Evolutionary conservation across 2,888 invertebrate genomes (phyloP).

Genomic region (Galerucella nymphaeae): DNA sequence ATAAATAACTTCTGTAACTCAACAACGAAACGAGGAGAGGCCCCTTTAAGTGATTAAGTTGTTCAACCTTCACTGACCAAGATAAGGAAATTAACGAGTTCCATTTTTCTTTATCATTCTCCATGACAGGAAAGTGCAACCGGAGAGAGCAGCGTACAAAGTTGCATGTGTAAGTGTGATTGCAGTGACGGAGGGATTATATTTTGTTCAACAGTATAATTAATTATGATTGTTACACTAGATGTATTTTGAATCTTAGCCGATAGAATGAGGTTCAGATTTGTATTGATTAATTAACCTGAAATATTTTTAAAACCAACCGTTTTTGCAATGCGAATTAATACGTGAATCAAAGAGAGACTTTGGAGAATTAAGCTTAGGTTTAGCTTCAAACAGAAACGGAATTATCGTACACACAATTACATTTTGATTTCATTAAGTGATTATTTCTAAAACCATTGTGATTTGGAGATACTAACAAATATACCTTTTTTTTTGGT

Average conservation of each 20-base stretch:
- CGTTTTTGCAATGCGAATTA: too few relatives aligned
- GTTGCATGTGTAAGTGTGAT: slow-evolving; percentile 9
- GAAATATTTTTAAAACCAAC: neutral
- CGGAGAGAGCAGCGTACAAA: slow-evolving; percentile 7
- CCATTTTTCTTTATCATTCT: slow-evolving; percentile 28
- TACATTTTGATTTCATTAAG: too few relatives aligned
- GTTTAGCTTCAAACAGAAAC: too few relatives aligned
- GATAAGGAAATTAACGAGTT: slow-evolving; percentile 34
- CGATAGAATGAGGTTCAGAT: neutral
- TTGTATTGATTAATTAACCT: neutral
- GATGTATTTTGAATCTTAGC: neutral
- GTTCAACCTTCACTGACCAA: slow-evolving; percentile 34
- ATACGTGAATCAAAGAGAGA: too few relatives aligned
- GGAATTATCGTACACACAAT: too few relatives aligned
- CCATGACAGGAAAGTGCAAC: slow-evolving; percentile 22
- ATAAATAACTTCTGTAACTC: slow-evolving; percentile 26
- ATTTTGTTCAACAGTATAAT: neutral
- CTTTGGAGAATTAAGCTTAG: too few relatives aligned
- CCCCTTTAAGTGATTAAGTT: slow-evolving; percentile 33
- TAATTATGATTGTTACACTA: neutral
- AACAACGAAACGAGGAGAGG: slow-evolving; percentile 24
- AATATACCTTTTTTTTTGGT: too few relatives aligned
- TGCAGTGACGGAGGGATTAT: slow-evolving; percentile 5
- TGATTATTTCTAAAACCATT: too few relatives aligned
- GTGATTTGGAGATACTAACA: too few relatives aligned